Evolutionary conservation across 2,888 invertebrate genomes (phyloP).

Genomic region (Diarsia brunnea): DNA sequence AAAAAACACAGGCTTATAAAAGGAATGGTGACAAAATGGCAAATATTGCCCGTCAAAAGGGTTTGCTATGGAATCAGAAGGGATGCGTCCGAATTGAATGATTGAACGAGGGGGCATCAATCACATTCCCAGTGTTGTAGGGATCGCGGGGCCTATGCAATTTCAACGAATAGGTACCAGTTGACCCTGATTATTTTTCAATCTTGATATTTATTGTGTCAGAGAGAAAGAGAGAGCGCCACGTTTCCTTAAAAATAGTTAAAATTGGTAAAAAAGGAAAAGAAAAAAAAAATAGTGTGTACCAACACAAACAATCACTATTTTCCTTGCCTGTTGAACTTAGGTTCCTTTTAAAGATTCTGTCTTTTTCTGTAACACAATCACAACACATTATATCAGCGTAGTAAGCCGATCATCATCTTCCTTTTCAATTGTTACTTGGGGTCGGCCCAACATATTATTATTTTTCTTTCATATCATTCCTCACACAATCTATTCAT

Average conservation of each 20-base stretch:
- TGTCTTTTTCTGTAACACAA: background rate
- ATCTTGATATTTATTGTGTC: background rate
- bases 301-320: background rate
- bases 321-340: background rate
- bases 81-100: conserved; percentile 22
- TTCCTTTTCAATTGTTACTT: too few relatives aligned
- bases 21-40: conserved; percentile 7
- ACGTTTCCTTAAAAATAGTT: background rate
- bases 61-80: conserved; percentile 21
- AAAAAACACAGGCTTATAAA: background rate
- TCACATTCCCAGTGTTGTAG: conserved; percentile 10
- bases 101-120: conserved; percentile 17
- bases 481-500: too few relatives aligned
- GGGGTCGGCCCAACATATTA: too few relatives aligned
- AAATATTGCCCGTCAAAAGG: conserved; percentile 24
- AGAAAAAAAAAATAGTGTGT: background rate
- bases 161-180: conserved; percentile 12
- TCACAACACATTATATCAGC: background rate
- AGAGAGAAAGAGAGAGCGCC: background rate
- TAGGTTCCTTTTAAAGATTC: background rate
- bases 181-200: conserved; percentile 3
- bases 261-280: too few relatives aligned
- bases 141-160: conserved; percentile 13
- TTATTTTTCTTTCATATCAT: too few relatives aligned
- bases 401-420: background rate